phyloP scores from a whole-genome alignment of 2,797 vertebrate genomes.

The Trichosurus vulpecula region DNA sequence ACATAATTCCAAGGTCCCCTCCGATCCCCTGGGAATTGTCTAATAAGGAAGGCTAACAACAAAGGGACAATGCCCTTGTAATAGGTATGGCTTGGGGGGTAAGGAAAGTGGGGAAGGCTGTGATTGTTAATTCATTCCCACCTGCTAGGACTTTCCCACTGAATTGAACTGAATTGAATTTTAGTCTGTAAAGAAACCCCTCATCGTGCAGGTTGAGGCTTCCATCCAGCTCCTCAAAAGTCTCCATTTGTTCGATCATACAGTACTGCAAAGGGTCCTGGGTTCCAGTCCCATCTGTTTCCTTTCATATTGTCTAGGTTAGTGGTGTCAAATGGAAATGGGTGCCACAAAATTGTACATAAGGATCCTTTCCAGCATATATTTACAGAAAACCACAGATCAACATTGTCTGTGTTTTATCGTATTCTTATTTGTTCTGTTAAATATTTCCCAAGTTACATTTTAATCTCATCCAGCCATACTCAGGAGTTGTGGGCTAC shows the following conservation, averaged over 20 bases:
- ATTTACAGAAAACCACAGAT: background rate
- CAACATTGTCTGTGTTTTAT: background rate
- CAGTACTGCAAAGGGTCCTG: background rate
- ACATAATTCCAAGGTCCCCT: background rate
- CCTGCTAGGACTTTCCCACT: background rate
- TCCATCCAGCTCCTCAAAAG: background rate
- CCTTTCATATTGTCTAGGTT: background rate
- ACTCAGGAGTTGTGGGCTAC: background rate
- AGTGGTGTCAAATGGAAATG: background rate
- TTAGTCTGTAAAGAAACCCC: background rate
- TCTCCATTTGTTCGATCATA: background rate
- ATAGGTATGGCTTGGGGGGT: background rate
- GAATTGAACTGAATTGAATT: background rate
- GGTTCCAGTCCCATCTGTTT: background rate
- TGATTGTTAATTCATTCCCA: background rate
- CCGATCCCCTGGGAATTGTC: background rate
- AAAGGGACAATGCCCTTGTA: background rate
- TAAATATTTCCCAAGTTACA: background rate
- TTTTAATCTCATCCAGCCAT: background rate
- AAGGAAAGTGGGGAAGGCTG: background rate
- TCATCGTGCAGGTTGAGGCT: background rate
- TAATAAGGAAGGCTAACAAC: background rate
- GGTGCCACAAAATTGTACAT: background rate
- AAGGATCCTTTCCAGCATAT: background rate
- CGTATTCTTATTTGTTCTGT: background rate